These are phyloP conservation scores for Lagria hirta DNA, from an alignment of 2,888 invertebrate genomes.

Conservation along the genomic window DNA sequence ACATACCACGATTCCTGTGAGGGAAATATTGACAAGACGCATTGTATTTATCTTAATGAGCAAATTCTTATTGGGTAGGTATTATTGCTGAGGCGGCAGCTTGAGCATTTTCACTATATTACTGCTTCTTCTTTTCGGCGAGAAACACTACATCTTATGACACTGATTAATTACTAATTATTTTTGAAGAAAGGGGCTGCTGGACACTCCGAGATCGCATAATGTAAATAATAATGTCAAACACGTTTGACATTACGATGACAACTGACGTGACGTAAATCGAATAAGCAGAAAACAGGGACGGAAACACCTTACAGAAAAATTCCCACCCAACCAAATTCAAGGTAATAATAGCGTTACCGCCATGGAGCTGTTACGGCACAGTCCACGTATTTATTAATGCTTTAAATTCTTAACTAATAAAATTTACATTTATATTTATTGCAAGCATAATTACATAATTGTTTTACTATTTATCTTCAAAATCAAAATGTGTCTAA, in stretches of 20 bases:
- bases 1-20: slow-evolving; percentile 50
- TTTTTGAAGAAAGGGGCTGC: slow-evolving; percentile 24
- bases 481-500: too few relatives aligned
- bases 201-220: slow-evolving; percentile 15
- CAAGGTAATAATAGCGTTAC: too few relatives aligned
- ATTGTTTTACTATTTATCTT: too few relatives aligned
- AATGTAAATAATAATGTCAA: slow-evolving; percentile 29
- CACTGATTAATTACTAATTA: neutral
- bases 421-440: too few relatives aligned
- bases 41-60: slow-evolving; percentile 45
- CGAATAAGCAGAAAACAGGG: too few relatives aligned
- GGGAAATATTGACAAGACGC: slow-evolving; percentile 48
- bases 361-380: too few relatives aligned
- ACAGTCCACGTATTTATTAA: too few relatives aligned
- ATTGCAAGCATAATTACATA: too few relatives aligned
- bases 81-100: too few relatives aligned
- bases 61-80: slow-evolving; percentile 29
- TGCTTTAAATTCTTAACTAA: too few relatives aligned
- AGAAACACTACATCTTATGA: slow-evolving; percentile 23
- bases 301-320: too few relatives aligned
- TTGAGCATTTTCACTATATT: slow-evolving; percentile 26
- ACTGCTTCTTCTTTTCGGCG: slow-evolving; percentile 18
- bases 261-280: slow-evolving; percentile 26
- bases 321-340: too few relatives aligned
- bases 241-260: slow-evolving; percentile 23